Evolutionary conservation across 2,797 vertebrate species (phyloP), one percentile per base, ranked within the genome.

Genomic region (Lithobates pipiens): DNA sequence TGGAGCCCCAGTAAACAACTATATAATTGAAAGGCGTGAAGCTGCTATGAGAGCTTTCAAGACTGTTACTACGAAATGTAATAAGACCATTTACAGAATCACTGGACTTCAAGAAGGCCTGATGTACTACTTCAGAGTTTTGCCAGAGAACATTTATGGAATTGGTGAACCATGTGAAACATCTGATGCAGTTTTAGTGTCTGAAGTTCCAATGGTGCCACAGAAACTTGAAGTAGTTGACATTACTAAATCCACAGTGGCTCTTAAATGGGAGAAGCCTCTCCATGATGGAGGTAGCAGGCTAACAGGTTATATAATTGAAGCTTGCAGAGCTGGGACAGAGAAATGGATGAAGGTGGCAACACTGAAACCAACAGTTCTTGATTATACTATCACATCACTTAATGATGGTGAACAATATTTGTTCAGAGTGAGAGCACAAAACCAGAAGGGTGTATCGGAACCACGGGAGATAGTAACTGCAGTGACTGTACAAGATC

Each of bases 21-120:
- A 96, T 34, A 96, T 99, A 29, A 95, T 99, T 85, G 98, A 99
- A 92, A 96, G 98, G 88, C 96, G 98, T 61, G 98, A 99, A 88
- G 98, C 98, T 46, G 96, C 98, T 65, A 99, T 99, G 98, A 96
- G 98, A 95, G 98, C 98, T 85, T 99, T 97, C 91, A 99, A 99
- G 91, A 99, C 98, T 0, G 94, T 99, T 82, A 99, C 98, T 46
- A 96, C 95, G 74, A 99, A 99, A 91, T 99, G 98, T 90, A 97
- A 90, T 91, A 99, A 99, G 92, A 98, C 98, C 10, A 94, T 97
- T 83, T 99, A 96, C 89, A 96, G 97, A 93, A 95, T 99, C 10
- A 95, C 96, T 34, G 94, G 96, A 85, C 95, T 99, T 82, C 91
- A 95, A 87, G 98, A 99, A 92, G 98, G 98, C 90, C 95, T 96